phyloP scores from a whole-genome alignment of 2,797 vertebrate species.

The Neosilurus mollespiculum region DNA sequence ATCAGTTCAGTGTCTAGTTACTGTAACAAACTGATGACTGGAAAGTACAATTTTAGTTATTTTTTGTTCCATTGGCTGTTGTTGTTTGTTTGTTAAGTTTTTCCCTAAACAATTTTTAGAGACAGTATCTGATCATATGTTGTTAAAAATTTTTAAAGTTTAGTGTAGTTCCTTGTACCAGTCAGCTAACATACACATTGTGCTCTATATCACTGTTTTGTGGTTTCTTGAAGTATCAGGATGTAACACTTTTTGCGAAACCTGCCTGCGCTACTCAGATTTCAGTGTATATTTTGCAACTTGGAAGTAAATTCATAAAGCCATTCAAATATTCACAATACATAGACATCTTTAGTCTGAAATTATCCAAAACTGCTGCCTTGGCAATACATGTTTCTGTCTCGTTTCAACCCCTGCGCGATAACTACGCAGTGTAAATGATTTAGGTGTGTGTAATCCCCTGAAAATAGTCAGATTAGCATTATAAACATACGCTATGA shows the following conservation, averaged over 20 bases:
- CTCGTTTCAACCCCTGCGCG: slow-evolving; percentile 30
- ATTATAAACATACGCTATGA: slow-evolving; percentile 44
- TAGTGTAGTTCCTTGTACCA: background rate
- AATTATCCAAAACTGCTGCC: slow-evolving; percentile 9
- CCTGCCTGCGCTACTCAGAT: background rate
- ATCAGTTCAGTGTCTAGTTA: background rate
- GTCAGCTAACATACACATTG: background rate
- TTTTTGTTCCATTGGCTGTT: no score
- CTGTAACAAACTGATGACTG: background rate
- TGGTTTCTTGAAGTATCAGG: background rate
- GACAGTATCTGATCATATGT: no score
- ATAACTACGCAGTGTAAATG: slow-evolving; percentile 44
- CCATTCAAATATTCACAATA: slow-evolving; percentile 6
- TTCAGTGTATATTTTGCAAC: background rate
- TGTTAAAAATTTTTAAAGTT: background rate
- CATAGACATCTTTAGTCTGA: background rate
- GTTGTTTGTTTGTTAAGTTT: background rate
- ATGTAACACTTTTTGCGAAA: background rate
- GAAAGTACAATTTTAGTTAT: background rate
- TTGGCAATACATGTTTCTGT: background rate
- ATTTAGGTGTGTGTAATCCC: slow-evolving; percentile 36
- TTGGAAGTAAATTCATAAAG: background rate
- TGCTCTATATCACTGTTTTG: background rate
- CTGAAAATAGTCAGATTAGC: slow-evolving; percentile 42
- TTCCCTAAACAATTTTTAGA: background rate